Conservation (phyloP, 2,113 vertebrate species). For the Phoxinus phoxinus region DNA sequence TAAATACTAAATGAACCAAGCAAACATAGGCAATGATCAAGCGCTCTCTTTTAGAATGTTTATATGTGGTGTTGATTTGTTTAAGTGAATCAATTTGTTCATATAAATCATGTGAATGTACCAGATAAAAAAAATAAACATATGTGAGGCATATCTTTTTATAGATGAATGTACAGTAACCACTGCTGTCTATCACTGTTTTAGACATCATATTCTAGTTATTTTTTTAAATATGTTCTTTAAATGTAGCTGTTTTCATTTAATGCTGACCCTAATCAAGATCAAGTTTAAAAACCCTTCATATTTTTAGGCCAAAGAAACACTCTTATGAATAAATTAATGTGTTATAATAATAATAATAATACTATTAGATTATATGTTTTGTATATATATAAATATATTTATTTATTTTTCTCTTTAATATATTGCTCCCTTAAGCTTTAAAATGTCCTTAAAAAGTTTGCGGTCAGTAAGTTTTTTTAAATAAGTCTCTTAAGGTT, state of each 20-base stretch:
- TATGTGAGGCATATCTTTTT: background rate
- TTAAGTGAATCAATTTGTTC: background rate
- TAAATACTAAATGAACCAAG: background rate
- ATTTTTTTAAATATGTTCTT: background rate
- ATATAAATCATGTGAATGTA: background rate
- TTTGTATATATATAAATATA: too few species aligned
- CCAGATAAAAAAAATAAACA: background rate
- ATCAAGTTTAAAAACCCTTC: too few species aligned
- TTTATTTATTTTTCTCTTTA: too few species aligned
- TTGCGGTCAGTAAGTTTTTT: too few species aligned
- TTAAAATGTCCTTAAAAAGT: too few species aligned
- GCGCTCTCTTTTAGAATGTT: background rate
- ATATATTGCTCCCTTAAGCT: too few species aligned
- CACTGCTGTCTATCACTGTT: background rate
- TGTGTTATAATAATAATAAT: background rate
- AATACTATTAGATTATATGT: too few species aligned
- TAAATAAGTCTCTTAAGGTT: too few species aligned
- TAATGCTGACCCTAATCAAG: background rate
- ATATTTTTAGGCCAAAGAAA: background rate
- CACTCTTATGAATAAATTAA: background rate
- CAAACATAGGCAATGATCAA: background rate
- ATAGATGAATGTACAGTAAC: background rate
- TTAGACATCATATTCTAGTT: background rate
- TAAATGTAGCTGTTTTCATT: constrained; percentile 6
- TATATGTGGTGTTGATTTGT: background rate